phyloP scores from a whole-genome alignment of 2,888 invertebrate species.

The Gasteruption jaculator region DNA sequence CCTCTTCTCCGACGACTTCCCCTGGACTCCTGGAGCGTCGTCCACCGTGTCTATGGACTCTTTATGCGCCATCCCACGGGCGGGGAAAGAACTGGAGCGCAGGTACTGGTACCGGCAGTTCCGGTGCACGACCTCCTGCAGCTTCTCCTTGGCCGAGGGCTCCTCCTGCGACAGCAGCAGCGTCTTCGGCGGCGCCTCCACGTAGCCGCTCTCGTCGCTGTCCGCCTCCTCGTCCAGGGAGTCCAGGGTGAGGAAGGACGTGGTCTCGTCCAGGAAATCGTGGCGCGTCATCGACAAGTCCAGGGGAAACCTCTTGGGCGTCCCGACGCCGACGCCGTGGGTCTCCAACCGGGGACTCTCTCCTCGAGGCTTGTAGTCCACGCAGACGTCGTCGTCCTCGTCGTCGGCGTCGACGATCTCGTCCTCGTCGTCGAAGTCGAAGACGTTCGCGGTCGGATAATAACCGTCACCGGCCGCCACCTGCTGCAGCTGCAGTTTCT shows the following conservation, averaged over 20 bases:
- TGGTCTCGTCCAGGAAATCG: conserved; percentile 31
- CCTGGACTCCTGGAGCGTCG: conserved; percentile 25
- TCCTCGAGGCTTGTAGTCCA: conserved; percentile 46
- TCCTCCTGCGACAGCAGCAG: no score
- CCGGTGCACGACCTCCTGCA: no score
- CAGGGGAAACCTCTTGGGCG: no score
- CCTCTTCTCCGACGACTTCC: no score
- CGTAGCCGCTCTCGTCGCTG: conserved; percentile 89
- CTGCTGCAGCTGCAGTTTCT: conserved; percentile 34
- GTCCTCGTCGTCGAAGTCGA: conserved; percentile 43
- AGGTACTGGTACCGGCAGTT: no score
- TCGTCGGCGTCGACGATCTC: conserved; percentile 44
- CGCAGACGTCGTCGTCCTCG: conserved; percentile 45
- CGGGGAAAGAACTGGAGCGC: conserved; percentile 1
- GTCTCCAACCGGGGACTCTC: conserved; percentile 33
- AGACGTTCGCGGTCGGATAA: conserved; percentile 30
- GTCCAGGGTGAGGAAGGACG: conserved; percentile 47
- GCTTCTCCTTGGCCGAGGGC: conserved; percentile 1
- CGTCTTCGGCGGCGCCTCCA: conserved; percentile 58
- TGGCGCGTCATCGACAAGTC: conserved; percentile 27
- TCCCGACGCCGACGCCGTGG: conserved; percentile 49
- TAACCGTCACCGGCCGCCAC: conserved; percentile 26
- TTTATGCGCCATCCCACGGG: conserved; percentile 8
- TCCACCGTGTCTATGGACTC: conserved; percentile 18
- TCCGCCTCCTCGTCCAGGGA: conserved; percentile 65